A percentile compares a stretch with the other conserved stretches of the same genome.
These are phyloP conservation scores for Oithona nana DNA, from an alignment of 2,888 invertebrate species.

Conservation along the genomic window DNA sequence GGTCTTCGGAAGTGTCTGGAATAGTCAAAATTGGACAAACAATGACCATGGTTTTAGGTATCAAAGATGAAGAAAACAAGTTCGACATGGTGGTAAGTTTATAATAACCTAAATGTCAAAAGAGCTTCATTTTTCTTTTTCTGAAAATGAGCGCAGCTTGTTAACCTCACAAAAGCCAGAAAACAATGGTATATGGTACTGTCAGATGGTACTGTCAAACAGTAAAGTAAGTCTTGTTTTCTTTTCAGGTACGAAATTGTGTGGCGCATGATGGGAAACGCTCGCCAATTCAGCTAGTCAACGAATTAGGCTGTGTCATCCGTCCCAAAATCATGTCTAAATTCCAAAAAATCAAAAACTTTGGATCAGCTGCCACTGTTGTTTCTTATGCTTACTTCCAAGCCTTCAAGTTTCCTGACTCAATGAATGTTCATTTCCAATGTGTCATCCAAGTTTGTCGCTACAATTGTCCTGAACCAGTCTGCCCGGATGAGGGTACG, in stretches of 20 bases:
- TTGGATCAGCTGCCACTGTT: conserved; percentile 79
- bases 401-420: conserved; percentile 89
- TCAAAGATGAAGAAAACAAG: conserved; percentile 82
- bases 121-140: neutral
- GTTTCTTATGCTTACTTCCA: conserved; percentile 90
- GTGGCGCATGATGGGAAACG: conserved; percentile 80
- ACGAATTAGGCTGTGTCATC: conserved; percentile 80
- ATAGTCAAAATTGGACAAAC: conserved; percentile 86
- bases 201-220: no score
- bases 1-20: conserved; percentile 86
- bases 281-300: conserved; percentile 40
- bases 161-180: no score
- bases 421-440: conserved; percentile 92
- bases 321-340: conserved; percentile 77
- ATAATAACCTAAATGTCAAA: neutral
- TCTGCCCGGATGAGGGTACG: conserved; percentile 35
- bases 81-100: conserved; percentile 76
- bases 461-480: conserved; percentile 79
- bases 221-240: no score
- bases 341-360: conserved; percentile 89
- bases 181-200: no score
- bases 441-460: conserved; percentile 86
- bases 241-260: conserved; percentile 39
- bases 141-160: no score
- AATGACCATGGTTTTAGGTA: conserved; percentile 89